Evolutionary conservation across 2,888 invertebrate species (phyloP), one percentile per base, ranked within the genome.

Genomic region (Acanthosoma haemorrhoidale): DNA sequence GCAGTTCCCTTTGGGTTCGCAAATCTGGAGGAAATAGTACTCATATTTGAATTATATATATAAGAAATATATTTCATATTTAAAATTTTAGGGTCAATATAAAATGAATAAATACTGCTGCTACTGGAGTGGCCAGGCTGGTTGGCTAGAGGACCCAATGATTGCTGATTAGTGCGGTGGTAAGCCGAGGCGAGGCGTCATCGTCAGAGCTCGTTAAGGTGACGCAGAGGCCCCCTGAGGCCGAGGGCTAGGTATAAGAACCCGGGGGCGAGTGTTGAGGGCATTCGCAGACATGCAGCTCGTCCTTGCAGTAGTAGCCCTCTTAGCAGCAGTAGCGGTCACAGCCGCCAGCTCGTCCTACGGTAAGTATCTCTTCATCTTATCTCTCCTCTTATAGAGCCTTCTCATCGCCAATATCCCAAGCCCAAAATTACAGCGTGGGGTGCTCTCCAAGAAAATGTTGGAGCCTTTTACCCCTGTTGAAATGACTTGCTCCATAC

Each of bases 261-360:
- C 51, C 25, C 25, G 25, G 16, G 25, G 1, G n/a, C 13, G 2
- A 4, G 1, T 21, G 5, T 4, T 9, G 3, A 25, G 1, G 13
- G 13, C 51, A 51, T 51, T 51, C 51, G 25, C 21, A 36, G 21
- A 15, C 61, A 61, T 61, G 61, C 61, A 61, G 61, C 21, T 61
- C n/a, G 36, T 61, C 6, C 61, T 61, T 5, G 61, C 61, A 6
- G 36, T 61, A 1, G 16, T 21, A 18, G 36, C 61, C 8, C 34
- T 61, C 21, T 36, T 61, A 8, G 61, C 61, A 36, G 32, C 41
- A 8, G 41, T n/a, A n/a, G n/a, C 51, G 36, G 21, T 8, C 36
- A n/a, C 61, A 36, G 21, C 32, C 61, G 21, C 34, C 34, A 21
- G 32, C 21, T 36, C 34, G 25, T 36, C 21, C 61, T 15, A 21